Conservation (phyloP, 2,888 invertebrate genomes). For the Coelinius sp. region DNA sequence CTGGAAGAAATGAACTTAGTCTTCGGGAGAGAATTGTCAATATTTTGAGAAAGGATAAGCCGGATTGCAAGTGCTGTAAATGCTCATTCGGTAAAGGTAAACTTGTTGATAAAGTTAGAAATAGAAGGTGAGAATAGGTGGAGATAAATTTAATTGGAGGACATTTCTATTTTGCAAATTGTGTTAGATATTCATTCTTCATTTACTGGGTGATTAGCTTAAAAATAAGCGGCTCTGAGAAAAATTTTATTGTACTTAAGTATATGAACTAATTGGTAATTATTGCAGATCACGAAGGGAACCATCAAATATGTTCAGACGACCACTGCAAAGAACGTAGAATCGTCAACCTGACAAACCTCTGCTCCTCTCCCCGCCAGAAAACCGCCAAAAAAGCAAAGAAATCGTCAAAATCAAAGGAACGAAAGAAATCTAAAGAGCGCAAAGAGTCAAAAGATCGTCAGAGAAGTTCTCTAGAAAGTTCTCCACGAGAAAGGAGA, state of each 20-base stretch:
- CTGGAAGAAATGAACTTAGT: constrained; percentile 2
- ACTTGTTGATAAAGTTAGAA: background rate
- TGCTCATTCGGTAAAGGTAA: constrained; percentile 1
- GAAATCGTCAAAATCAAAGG: constrained; percentile 28
- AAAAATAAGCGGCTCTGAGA: background rate
- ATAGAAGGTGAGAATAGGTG: background rate
- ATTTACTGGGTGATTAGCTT: no score
- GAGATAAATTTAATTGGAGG: background rate
- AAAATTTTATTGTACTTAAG: background rate
- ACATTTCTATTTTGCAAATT: background rate
- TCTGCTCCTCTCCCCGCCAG: background rate
- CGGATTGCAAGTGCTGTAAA: constrained; percentile 2
- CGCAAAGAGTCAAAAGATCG: constrained; percentile 41
- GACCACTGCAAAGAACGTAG: background rate
- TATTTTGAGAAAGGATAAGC: constrained; percentile 10
- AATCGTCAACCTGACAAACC: background rate
- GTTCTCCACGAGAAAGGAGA: constrained; percentile 37
- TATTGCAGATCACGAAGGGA: background rate
- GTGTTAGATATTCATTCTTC: no score
- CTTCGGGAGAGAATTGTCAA: constrained; percentile 15
- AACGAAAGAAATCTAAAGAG: constrained; percentile 38
- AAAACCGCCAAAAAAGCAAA: background rate
- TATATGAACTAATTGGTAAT: background rate
- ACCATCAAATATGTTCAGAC: background rate
- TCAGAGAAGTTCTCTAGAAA: constrained; percentile 26